These are phyloP conservation scores for Scopus umbretta DNA, from an alignment of 2,113 vertebrate genomes.

Conservation along the genomic window DNA sequence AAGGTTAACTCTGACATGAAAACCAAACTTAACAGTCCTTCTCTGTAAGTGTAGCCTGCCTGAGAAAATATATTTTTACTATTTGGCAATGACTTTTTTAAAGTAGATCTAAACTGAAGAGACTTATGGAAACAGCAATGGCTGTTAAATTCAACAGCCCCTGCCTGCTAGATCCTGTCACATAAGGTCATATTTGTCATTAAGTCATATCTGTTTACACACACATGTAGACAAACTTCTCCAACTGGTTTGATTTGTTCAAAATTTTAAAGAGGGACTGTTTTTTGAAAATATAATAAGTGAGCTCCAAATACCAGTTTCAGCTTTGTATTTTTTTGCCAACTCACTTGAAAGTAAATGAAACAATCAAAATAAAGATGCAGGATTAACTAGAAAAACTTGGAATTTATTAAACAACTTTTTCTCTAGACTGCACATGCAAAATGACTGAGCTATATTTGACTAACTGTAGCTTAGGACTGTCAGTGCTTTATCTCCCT, in stretches of 20 bases:
- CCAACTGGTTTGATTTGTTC: not conserved
- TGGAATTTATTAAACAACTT: not conserved
- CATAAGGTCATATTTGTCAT: not conserved
- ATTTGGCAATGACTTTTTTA: not conserved
- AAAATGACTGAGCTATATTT: not conserved
- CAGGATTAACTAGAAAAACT: not conserved
- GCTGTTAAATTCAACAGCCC: not conserved
- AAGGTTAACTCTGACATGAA: not conserved
- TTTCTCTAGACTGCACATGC: not conserved
- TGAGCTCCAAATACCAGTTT: not conserved
- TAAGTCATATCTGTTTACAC: not conserved
- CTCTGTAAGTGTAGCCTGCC: not conserved
- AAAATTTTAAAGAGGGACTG: not conserved
- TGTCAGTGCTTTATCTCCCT: not conserved
- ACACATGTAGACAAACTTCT: not conserved
- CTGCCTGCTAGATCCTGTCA: not conserved
- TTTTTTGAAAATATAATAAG: not conserved
- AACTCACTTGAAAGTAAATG: not conserved
- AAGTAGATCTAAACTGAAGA: too few relatives aligned
- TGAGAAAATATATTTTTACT: not conserved
- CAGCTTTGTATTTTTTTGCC: not conserved
- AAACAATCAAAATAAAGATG: not conserved
- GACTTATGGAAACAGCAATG: not conserved
- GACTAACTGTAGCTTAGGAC: not conserved
- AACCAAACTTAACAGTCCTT: not conserved